Evolutionary conservation across 2,888 invertebrate genomes (phyloP), one percentile per base, ranked within the genome.

Genomic region (Galerucella calmariensis): DNA sequence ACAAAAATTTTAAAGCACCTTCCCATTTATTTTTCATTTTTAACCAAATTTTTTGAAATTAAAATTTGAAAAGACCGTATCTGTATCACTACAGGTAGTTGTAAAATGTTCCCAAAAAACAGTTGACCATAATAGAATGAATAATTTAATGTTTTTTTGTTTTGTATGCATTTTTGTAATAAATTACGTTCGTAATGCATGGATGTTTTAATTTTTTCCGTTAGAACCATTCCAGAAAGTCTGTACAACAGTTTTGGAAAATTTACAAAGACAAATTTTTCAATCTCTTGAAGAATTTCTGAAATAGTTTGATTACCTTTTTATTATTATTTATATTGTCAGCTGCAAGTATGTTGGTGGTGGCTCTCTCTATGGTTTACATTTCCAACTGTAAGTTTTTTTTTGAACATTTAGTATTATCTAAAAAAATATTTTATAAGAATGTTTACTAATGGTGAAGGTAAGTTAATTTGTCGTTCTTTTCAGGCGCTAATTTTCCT

Each of bases 161-260:
- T 77, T 79, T 79, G 80, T 80, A 79, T 81, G 79, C 78, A 80
- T 79, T 80, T 81, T 79, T 80, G 78, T 79, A 81, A 81, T 81
- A 81, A 80, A 81, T 80, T 79, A 74, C 79, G 80, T 79, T 79
- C 66, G 72, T 80, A 79, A 74, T 80, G 81, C 77, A 80, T 80
- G 81, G 76, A 75, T 78, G 80, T 81, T 81, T 81, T 79, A 78
- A 41, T 41, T 81, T 80, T 72, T 74, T 59, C 72, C 72, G 72
- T 59, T 67, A 59, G 48, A 59, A 66, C 66, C 53, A 53, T 58
- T 58, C 41, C 56, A 53, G 53, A 67, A 69, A 48, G 24, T 48
- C 35, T 44, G 14, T 16, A 70, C 53, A 63, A 71, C 58, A 20
- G 46, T 70, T 48, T 63, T 59, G 44, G 35, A 48, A 62, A 61